Conservation (phyloP, 2,888 invertebrate species). For the Aspidapion aeneum region DNA sequence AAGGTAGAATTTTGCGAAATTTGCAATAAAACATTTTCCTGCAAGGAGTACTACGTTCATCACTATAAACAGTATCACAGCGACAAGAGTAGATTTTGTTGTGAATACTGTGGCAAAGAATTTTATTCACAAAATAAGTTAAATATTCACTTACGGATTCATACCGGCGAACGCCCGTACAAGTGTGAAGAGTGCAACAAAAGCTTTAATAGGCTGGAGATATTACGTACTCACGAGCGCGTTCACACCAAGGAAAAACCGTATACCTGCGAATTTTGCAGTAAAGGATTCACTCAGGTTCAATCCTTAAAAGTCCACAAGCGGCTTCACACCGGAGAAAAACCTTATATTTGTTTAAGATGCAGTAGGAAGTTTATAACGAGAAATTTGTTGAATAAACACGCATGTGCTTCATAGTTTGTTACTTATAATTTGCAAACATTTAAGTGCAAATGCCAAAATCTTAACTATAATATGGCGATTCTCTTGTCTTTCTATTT, state of each 20-base stretch:
- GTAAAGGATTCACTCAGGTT: slow-evolving; percentile 12
- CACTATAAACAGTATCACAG: not conserved
- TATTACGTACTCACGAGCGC: not conserved
- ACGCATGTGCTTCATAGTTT: not conserved
- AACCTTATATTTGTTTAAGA: not conserved
- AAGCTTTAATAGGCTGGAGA: not conserved
- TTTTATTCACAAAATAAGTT: slow-evolving; percentile 37
- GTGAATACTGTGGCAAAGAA: slow-evolving; percentile 43
- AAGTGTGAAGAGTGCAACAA: not conserved
- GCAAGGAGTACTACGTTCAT: not conserved
- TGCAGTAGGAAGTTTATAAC: not conserved
- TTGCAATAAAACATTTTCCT: not conserved
- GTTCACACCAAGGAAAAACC: not conserved
- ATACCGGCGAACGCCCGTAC: slow-evolving; percentile 2
- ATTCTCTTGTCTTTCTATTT: not conserved
- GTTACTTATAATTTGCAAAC: not conserved
- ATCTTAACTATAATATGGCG: not conserved
- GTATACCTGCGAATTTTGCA: slow-evolving; percentile 21
- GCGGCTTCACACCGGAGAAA: slow-evolving; percentile 20
- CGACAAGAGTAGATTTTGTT: not conserved
- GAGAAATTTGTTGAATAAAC: not conserved
- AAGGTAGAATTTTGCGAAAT: not conserved
- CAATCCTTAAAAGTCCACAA: slow-evolving; percentile 17
- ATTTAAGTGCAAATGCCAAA: not conserved
- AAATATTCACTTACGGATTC: not conserved